Percentiles rank a stretch among this genome's conserved stretches.
phyloP scores from a whole-genome alignment of 2,888 invertebrate species.

The Hesperia comma region DNA sequence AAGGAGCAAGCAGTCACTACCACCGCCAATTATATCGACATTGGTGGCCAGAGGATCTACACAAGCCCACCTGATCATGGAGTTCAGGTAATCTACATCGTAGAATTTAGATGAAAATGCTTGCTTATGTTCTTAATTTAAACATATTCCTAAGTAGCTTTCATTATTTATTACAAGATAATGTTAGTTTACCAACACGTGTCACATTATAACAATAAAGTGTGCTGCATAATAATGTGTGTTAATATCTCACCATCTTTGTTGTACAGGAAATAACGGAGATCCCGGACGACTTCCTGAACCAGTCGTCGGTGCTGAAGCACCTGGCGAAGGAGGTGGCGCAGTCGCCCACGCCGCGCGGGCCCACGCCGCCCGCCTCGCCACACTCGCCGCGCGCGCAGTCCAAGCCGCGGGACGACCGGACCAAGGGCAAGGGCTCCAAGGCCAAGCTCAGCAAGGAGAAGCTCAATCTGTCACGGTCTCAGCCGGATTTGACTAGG shows the following conservation, averaged over 20 bases:
- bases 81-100: slow-evolving; percentile 65
- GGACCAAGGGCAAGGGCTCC: slow-evolving; percentile 64
- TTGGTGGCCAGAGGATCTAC: slow-evolving; percentile 79
- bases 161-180: no score
- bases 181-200: no score
- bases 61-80: slow-evolving; percentile 80
- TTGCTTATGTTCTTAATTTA: no score
- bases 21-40: slow-evolving; percentile 76
- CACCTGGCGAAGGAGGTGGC: slow-evolving; percentile 92
- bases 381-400: slow-evolving; percentile 59
- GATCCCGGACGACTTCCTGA: slow-evolving; percentile 93
- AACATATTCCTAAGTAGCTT: no score
- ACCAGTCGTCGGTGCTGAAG: slow-evolving; percentile 92
- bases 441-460: slow-evolving; percentile 80
- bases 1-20: slow-evolving; percentile 73
- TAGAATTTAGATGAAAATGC: no score
- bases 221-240: no score
- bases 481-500: slow-evolving; percentile 92
- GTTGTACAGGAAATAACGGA: slow-evolving; percentile 88
- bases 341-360: slow-evolving; percentile 70
- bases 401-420: slow-evolving; percentile 55
- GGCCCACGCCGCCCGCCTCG: slow-evolving; percentile 66
- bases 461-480: slow-evolving; percentile 88
- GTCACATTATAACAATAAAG: no score
- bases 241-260: not conserved